Evolutionary conservation across 2,113 vertebrate species (phyloP), one percentile per base, ranked within the genome.

Genomic region (Pachypanchax playfairii): DNA sequence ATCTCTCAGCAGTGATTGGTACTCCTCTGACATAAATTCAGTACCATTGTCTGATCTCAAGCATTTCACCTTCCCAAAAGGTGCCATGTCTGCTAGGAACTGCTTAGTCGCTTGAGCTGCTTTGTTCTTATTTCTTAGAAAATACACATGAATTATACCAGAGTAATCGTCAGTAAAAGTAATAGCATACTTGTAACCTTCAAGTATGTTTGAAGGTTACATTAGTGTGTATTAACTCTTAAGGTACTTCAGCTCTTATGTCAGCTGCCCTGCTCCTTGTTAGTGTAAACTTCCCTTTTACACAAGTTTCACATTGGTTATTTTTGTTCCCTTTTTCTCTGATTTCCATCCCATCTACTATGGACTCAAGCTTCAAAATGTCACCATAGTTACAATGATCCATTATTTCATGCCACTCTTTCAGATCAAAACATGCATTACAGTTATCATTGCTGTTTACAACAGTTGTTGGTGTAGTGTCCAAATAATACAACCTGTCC

Each of bases 181-280:
- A 2, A 49, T 49, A 6, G 47, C 24, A 49, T 28, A 49, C n/a
- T 49, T 49, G 47, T 49, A 49, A 24, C 14, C 47, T 4, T 49
- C 47, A 49, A 49, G 28, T n/a, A 15, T 28, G 14, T 17, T 15
- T 28, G 44, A 25, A 4, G 47, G 17, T 2, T 14, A 49, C 6
- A 25, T 49, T 14, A 15, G 47, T 49, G 10, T 44, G 42, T n/a
- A n/a, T n/a, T n/a, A n/a, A n/a, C n/a, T n/a, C 20, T 49, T 28
- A 26, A 6, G 14, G 46, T 6, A 13, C 21, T 46, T 46, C 24
- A 14, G 43, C 43, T 24, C 43, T 14, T 5, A 46, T 21, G 24
- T 28, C 47, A 7, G 13, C 4, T 49, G 26, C 24, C 14, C 47
- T 28, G 47, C 17, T 49, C 28, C 17, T 28, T 7, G 6, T n/a